A percentile compares a stretch with the other conserved stretches of the same genome.
phyloP scores from a whole-genome alignment of 2,797 vertebrate species.

The Poeciliopsis infans region DNA sequence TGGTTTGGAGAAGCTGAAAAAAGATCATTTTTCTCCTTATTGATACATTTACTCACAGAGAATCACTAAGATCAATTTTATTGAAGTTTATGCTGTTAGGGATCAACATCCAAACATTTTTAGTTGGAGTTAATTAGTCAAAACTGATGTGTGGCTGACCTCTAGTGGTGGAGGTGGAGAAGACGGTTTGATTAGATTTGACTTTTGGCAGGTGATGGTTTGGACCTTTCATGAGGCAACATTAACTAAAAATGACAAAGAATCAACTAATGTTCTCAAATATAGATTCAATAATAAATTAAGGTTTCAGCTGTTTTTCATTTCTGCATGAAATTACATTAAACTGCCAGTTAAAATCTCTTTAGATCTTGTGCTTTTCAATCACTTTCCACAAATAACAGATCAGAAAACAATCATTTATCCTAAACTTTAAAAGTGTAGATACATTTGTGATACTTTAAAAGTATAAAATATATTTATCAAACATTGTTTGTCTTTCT shows the following conservation, averaged over 20 bases:
- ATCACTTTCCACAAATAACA: not conserved
- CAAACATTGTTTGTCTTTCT: not conserved
- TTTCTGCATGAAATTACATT: not conserved
- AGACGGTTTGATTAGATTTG: not conserved
- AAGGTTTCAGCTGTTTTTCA: not conserved
- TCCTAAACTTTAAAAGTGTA: not conserved
- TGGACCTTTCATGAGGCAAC: not conserved
- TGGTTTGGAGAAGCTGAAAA: not conserved
- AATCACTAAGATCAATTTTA: not conserved
- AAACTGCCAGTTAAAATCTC: not conserved
- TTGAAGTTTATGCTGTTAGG: not conserved
- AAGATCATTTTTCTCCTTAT: not conserved
- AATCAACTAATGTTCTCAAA: not conserved
- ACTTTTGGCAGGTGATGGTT: not conserved
- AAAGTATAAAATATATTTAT: not conserved
- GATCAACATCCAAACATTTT: not conserved
- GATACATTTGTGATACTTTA: not conserved
- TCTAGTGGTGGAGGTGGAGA: constrained; percentile 55
- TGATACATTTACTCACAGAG: not conserved
- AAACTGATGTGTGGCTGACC: constrained; percentile 55
- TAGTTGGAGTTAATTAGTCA: not conserved
- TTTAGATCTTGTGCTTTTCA: not conserved
- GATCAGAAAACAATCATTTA: not conserved
- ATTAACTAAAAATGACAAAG: not conserved
- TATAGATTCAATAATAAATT: not conserved